Percentiles rank a stretch among this genome's conserved stretches.
phyloP scores from a whole-genome alignment of 2,888 invertebrate genomes.

The Tyria jacobaeae region DNA sequence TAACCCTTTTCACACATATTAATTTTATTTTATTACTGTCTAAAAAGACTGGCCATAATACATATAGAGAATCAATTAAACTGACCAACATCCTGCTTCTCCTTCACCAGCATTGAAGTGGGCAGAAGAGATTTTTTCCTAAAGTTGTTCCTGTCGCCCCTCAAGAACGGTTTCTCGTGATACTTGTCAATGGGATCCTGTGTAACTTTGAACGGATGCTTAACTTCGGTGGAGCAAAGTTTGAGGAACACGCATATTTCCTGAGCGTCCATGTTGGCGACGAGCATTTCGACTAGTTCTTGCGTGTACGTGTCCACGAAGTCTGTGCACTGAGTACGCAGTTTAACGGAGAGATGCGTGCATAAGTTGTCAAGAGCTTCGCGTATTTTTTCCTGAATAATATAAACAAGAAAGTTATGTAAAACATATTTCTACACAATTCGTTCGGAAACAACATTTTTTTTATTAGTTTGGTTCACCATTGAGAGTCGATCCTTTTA shows the following conservation, averaged over 20 bases:
- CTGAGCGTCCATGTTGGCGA: constrained; percentile 88
- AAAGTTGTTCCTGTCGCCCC: constrained; percentile 75
- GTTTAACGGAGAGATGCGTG: constrained; percentile 87
- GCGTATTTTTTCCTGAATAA: constrained; percentile 88
- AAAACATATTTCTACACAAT: neutral
- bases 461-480: too few relatives aligned
- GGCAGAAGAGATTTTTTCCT: constrained; percentile 67
- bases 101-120: constrained; percentile 62
- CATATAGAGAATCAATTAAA: neutral
- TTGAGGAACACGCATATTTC: constrained; percentile 93
- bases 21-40: too few relatives aligned
- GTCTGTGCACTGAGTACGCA: constrained; percentile 89
- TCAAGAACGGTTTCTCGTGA: constrained; percentile 70
- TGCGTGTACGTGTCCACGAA: constrained; percentile 92
- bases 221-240: constrained; percentile 87
- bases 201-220: constrained; percentile 66
- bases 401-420: neutral
- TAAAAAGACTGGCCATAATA: neutral
- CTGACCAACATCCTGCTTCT: constrained; percentile 73
- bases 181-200: constrained; percentile 66
- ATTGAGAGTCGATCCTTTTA: too few relatives aligned
- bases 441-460: neutral
- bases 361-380: constrained; percentile 90
- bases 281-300: constrained; percentile 91
- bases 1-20: too few relatives aligned